phyloP scores from a whole-genome alignment of 2,888 invertebrate genomes.

The Trissolcus japonicus region DNA sequence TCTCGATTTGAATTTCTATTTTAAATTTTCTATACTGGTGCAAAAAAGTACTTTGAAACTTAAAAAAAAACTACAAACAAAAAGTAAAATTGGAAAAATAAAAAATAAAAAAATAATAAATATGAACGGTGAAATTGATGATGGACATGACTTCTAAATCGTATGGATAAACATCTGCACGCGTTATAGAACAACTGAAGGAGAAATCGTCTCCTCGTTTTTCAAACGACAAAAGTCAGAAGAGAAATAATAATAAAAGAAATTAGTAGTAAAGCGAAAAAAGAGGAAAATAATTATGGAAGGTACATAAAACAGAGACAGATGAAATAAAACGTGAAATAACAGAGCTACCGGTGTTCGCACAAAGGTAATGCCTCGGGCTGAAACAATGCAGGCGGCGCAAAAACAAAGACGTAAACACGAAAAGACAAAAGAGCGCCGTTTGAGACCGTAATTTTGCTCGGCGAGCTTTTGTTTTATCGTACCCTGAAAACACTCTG shows the following conservation, averaged over 20 bases:
- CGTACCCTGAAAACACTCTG: constrained; percentile 60
- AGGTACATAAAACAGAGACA: constrained; percentile 55
- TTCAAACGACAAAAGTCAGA: constrained; percentile 30
- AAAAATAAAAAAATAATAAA: too few relatives aligned
- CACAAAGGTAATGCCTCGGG: constrained; percentile 64
- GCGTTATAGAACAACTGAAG: constrained; percentile 8
- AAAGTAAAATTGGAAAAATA: too few relatives aligned
- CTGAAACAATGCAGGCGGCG: constrained; percentile 72
- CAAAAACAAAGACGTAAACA: constrained; percentile 75
- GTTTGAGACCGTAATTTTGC: constrained; percentile 75
- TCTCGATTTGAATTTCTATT: too few relatives aligned
- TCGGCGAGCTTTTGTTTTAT: constrained; percentile 71
- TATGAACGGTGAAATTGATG: not conserved
- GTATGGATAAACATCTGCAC: constrained; percentile 28
- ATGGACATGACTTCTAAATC: constrained; percentile 16
- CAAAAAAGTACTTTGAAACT: too few relatives aligned
- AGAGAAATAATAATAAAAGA: constrained; percentile 47
- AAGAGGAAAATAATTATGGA: constrained; percentile 57
- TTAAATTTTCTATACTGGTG: too few relatives aligned
- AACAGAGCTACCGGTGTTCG: constrained; percentile 66
- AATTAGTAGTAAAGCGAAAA: constrained; percentile 55
- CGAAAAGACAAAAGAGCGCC: constrained; percentile 73
- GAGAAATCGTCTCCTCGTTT: constrained; percentile 6
- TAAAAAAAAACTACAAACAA: too few relatives aligned
- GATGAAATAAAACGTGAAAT: constrained; percentile 63